Evolutionary conservation across 2,113 vertebrate genomes (phyloP).

Genomic region (Microcebus tavaratra): DNA sequence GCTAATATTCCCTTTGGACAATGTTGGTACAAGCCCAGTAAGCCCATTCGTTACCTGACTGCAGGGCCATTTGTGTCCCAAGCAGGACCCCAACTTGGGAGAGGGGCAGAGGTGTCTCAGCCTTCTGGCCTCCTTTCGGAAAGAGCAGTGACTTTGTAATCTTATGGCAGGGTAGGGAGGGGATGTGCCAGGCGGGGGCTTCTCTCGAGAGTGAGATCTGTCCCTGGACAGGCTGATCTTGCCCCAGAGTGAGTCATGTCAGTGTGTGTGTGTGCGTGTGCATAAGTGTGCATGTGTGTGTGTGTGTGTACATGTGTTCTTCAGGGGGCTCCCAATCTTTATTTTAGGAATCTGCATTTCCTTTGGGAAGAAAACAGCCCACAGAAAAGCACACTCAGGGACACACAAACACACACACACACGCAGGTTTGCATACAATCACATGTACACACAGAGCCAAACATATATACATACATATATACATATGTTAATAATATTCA

Average conservation of each 20-base stretch:
- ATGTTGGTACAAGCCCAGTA: not conserved
- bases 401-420: not conserved
- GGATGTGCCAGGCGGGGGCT: not conserved
- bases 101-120: not conserved
- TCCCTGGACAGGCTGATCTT: not conserved
- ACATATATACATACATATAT: not conserved
- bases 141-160: not conserved
- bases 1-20: not conserved
- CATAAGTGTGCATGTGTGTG: too few species aligned
- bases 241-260: not conserved
- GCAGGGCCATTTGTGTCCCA: not conserved
- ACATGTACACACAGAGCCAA: not conserved
- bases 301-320: not conserved
- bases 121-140: not conserved
- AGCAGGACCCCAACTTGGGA: not conserved
- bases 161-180: not conserved
- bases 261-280: not conserved
- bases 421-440: not conserved
- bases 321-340: not conserved
- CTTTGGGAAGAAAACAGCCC: not conserved
- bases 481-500: not conserved
- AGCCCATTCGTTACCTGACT: not conserved
- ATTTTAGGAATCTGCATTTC: not conserved
- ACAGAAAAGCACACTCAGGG: not conserved
- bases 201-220: not conserved